A percentile compares a stretch with the other conserved stretches of the same genome.
Evolutionary conservation across 2,888 invertebrate species (phyloP).

Genomic region (Sminthurinus aureus): DNA sequence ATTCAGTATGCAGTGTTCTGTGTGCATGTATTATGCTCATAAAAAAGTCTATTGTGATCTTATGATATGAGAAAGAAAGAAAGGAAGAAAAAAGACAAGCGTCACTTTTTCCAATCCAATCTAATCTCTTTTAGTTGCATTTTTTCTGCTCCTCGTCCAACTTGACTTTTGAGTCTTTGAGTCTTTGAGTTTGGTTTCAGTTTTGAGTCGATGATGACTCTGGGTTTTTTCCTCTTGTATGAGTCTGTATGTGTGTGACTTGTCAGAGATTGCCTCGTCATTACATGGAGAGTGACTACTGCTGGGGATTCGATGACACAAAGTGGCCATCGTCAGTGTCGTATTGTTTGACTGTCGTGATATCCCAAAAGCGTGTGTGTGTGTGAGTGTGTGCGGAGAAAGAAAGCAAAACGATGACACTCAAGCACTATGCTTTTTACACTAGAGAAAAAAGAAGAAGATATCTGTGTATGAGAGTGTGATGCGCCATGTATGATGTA

Average conservation of each 20-base stretch:
- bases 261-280: slow-evolving; percentile 43
- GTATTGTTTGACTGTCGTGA: slow-evolving; percentile 44
- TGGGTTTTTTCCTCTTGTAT: slow-evolving; percentile 8
- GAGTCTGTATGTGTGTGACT: neutral
- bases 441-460: neutral
- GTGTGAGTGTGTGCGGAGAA: slow-evolving; percentile 18
- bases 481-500: neutral
- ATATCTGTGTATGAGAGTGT: neutral
- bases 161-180: neutral
- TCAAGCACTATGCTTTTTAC: slow-evolving; percentile 39
- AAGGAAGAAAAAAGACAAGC: neutral
- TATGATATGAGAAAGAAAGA: neutral
- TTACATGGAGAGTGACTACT: slow-evolving; percentile 26
- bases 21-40: neutral
- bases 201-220: slow-evolving; percentile 16
- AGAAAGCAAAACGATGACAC: slow-evolving; percentile 37
- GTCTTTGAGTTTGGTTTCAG: neutral
- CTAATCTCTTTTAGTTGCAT: neutral
- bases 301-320: slow-evolving; percentile 43
- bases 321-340: slow-evolving; percentile 45
- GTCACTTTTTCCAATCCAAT: neutral
- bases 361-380: slow-evolving; percentile 27
- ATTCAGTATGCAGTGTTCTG: too few species aligned
- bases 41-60: too few species aligned
- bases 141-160: neutral